Base-by-base conservation (phyloP, 2,113 vertebrate species). In the Gallinago jamesoni region DNA sequence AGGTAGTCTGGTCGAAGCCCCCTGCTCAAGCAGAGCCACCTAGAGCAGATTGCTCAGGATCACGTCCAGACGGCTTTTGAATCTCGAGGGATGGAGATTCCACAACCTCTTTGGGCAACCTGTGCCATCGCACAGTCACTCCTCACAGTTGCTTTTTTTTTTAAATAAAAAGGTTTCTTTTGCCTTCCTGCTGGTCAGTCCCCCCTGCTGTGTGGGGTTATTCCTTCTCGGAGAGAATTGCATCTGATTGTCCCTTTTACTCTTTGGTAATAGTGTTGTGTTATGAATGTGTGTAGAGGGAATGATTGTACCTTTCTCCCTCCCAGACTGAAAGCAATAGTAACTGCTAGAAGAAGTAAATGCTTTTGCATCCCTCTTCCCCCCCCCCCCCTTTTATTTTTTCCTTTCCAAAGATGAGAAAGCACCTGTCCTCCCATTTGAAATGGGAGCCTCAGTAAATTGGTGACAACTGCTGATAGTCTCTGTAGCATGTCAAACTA, bases 401-500 rank as follows among this genome's bases (percentile, higher is more conserved):
- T 33, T 47, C 45, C 22, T 53, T 94, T 59, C 55, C 45, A 37
- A 89, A 78, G 75, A 56, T 21, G 20, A 72, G 76, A 64, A 92
- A 75, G 43, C 76, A 94, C 60, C 76, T 75, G 83, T 92, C 80
- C 69, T 95, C 69, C 35, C 62, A 50, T 92, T 84, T 92, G 89
- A 91, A 94, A 96, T 87, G 86, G 47, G 74, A 95, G 43, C 62
- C 43, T 82, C 75, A 27, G 56, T 95, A 75, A 69, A 94, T 87
- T 87, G 86, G 83, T 90, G 77, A 87, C 86, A 92, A 94, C 66
- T 95, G 69, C 90, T 93, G 73, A 45, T 94, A 79, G 78, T 90
- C 70, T 95, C 69, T 50, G 45, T 91, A 62, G 67, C 63, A 59
- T 80, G 84, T 90, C 91, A 94, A 50, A 62, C 87, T 94, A 92